Percentiles rank a stretch among this genome's conserved stretches.
Evolutionary conservation across 1,140 invertebrate species (phyloP).

Genomic region (Acromyrmex heyeri): DNA sequence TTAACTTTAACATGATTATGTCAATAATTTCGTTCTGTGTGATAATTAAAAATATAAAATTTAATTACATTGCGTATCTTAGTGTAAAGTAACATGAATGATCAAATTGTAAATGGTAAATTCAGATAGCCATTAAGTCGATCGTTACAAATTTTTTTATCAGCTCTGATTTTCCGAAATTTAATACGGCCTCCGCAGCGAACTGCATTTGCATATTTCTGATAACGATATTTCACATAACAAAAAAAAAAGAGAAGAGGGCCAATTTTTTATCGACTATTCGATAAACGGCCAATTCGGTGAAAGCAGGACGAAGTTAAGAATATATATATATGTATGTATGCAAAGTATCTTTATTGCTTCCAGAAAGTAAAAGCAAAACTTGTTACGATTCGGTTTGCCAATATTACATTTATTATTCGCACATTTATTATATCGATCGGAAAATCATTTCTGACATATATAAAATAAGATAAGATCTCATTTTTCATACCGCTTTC

Average conservation of each 20-base stretch:
- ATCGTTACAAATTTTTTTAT: slow-evolving; percentile 12
- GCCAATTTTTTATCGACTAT: slow-evolving; percentile 55
- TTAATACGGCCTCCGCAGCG: background rate
- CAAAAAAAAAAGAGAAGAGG: slow-evolving; percentile 7
- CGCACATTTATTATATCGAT: background rate
- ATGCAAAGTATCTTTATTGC: slow-evolving; percentile 51
- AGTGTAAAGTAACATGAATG: background rate
- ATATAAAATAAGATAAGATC: background rate
- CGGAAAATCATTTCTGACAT: background rate
- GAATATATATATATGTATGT: slow-evolving; percentile 21
- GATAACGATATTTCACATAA: slow-evolving; percentile 44
- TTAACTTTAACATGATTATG: background rate
- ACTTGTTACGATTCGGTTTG: slow-evolving; percentile 21
- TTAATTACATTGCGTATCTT: background rate
- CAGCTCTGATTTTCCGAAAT: slow-evolving; percentile 22
- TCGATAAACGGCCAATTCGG: slow-evolving; percentile 58
- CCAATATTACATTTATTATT: background rate
- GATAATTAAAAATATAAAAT: background rate
- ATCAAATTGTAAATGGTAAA: background rate
- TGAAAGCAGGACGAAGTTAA: slow-evolving; percentile 67
- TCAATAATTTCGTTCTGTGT: background rate
- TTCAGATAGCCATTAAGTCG: background rate
- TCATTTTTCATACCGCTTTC: background rate
- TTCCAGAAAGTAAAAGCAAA: slow-evolving; percentile 51
- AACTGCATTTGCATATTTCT: slow-evolving; percentile 44